phyloP scores from a whole-genome alignment of 2,888 invertebrate genomes.

The Muschampia plurimacula region DNA sequence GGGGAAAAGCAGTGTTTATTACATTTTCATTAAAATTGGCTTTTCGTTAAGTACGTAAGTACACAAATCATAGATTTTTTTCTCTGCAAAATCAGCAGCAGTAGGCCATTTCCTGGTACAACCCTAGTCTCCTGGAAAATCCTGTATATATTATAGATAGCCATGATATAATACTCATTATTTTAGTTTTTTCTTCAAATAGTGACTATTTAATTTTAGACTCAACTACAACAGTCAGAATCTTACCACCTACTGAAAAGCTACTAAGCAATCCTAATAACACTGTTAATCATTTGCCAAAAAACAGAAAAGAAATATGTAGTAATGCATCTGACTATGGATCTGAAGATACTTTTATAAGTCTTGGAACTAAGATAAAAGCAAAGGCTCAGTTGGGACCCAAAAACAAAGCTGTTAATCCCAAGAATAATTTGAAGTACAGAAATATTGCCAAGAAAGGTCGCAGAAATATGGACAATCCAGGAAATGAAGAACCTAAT shows the following conservation, averaged over 20 bases:
- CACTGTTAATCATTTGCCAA: slow-evolving; percentile 50
- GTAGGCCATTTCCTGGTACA: background rate
- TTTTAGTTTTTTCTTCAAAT: background rate
- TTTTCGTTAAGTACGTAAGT: too few relatives aligned
- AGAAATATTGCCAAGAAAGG: slow-evolving; percentile 67
- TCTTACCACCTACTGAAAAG: slow-evolving; percentile 73
- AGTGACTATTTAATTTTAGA: slow-evolving; percentile 54
- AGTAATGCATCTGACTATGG: slow-evolving; percentile 80
- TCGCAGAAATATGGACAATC: slow-evolving; percentile 63
- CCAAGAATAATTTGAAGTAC: slow-evolving; percentile 69
- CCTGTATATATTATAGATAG: too few relatives aligned
- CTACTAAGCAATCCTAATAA: slow-evolving; percentile 60
- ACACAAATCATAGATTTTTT: too few relatives aligned
- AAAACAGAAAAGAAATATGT: slow-evolving; percentile 64
- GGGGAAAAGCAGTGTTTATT: too few relatives aligned
- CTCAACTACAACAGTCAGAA: slow-evolving; percentile 64
- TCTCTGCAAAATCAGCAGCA: background rate
- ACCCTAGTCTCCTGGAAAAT: too few relatives aligned
- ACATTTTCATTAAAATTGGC: too few relatives aligned
- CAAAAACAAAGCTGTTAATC: slow-evolving; percentile 63
- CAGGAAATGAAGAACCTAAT: slow-evolving; percentile 53
- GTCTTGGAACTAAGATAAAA: slow-evolving; percentile 82
- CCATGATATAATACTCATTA: too few relatives aligned
- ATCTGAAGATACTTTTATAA: slow-evolving; percentile 81
- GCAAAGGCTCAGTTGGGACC: slow-evolving; percentile 75